A percentile compares a stretch with the other conserved stretches of the same genome.
Conservation (phyloP, 1,140 invertebrate genomes). For the Antheraea pernyi region DNA sequence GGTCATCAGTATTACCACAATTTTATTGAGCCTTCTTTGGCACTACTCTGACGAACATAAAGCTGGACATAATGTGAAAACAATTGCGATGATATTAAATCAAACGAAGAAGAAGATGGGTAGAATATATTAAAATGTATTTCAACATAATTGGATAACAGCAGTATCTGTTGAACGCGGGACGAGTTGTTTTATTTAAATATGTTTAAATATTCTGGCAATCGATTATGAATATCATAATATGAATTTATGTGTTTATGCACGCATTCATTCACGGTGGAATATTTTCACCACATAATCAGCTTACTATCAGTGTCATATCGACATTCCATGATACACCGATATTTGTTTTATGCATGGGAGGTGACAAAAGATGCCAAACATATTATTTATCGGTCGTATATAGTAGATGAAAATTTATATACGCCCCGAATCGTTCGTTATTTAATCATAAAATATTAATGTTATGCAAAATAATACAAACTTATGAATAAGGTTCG, state of each 20-base stretch:
- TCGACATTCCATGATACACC: neutral
- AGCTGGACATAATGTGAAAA: too few relatives aligned
- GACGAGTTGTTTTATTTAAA: neutral
- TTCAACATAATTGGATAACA: too few relatives aligned
- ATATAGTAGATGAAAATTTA: neutral
- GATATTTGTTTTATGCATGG: neutral
- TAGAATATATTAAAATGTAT: too few relatives aligned
- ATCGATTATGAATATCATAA: neutral
- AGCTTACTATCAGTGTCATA: neutral
- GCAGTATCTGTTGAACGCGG: too few relatives aligned
- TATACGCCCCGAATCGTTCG: neutral
- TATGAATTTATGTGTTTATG: neutral
- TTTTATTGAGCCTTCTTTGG: too few relatives aligned
- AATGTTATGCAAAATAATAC: constrained; percentile 5
- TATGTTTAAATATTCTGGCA: neutral
- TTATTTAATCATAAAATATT: constrained; percentile 6
- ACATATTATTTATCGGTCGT: neutral
- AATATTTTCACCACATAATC: constrained; percentile 3
- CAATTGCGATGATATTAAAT: too few relatives aligned
- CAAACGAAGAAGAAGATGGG: too few relatives aligned
- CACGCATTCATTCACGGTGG: neutral
- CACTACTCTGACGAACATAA: too few relatives aligned
- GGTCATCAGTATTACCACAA: too few relatives aligned
- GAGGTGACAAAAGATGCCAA: neutral
- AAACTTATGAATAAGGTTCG: constrained; percentile 1